Conservation (phyloP, 1,140 invertebrate species). For the Mya arenaria region DNA sequence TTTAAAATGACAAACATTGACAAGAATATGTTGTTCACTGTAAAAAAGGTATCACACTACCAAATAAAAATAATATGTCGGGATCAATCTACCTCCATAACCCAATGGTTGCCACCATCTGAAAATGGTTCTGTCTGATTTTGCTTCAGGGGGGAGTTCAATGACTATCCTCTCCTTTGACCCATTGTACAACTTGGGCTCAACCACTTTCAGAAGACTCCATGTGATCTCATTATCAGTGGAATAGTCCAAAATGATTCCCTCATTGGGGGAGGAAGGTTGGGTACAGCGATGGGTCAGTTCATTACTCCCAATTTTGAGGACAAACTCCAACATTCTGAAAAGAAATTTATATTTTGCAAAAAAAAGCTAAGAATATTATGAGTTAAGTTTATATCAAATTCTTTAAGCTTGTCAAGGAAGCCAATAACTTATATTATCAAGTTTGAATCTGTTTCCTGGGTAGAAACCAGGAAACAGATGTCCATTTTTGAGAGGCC, state of each 20-base stretch:
- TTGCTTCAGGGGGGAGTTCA: conserved; percentile 77
- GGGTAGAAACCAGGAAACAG: too few relatives aligned
- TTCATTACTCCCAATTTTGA: conserved; percentile 72
- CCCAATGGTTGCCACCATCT: conserved; percentile 81
- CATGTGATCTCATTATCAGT: conserved; percentile 80
- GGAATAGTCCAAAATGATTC: conserved; percentile 77
- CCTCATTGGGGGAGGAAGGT: conserved; percentile 74
- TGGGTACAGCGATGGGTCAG: conserved; percentile 59
- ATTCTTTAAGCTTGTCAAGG: too few relatives aligned
- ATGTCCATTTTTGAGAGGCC: too few relatives aligned
- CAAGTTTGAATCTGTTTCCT: too few relatives aligned
- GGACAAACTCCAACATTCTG: conserved; percentile 77
- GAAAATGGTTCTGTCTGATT: conserved; percentile 78
- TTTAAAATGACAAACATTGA: too few relatives aligned
- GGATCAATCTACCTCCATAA: conserved; percentile 73
- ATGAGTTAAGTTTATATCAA: too few relatives aligned
- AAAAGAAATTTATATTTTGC: too few relatives aligned
- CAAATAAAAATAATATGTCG: too few relatives aligned
- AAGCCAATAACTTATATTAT: too few relatives aligned
- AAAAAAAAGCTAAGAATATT: too few relatives aligned
- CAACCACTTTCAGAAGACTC: conserved; percentile 76
- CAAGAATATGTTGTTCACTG: too few relatives aligned
- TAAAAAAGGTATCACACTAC: too few relatives aligned
- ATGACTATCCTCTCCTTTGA: conserved; percentile 74
- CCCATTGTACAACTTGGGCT: conserved; percentile 73